Evolutionary conservation across 1,140 invertebrate genomes (phyloP), one percentile per base, ranked within the genome.

Genomic region (Halictus rubicundus): DNA sequence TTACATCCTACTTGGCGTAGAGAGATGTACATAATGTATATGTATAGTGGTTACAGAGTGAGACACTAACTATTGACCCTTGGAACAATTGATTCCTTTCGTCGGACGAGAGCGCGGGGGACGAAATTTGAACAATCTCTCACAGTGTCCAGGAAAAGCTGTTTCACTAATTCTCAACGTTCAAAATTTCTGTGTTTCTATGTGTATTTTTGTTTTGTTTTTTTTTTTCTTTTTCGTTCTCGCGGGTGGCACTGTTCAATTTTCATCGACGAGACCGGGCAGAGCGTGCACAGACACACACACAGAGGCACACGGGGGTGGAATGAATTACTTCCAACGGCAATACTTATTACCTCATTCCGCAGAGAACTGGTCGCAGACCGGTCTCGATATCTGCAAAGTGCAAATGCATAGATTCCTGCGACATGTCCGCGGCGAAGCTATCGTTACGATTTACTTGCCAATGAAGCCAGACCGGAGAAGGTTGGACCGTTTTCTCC

Each of bases 401-500:
- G 42, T 60, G 75, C 75, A 46, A 83, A 57, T 85, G 77, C 77
- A 69, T 68, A 52, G 19, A 76, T 59, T 63, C 65, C 42, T 12
- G 71, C 83, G 73, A 57, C 7, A 57, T n/a, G n/a, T 80, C 46
- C 79, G 60, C 21, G 54, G 71, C 68, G 61, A 54, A 76, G 68
- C 66, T 66, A 73, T 54, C 82, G 59, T 66, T 27, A 42, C 76
- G 65, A 83, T 49, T 76, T 85, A 80, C 52, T 80, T 83, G 82
- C 71, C 83, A 84, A 85, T 76, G 82, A 83, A 80, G 83, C 79
- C 68, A 52, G 65, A 72, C 46, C 37, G n/a, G 39, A 46, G 39
- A 25, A 9, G 49, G 14, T 63, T 32, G 76, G 60, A 64, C 68
- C 32, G 23, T 64, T 37, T 10, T 42, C 54, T n/a, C 54, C 54